Conservation (phyloP, 2,797 vertebrate species). For the Galago senegalensis region DNA sequence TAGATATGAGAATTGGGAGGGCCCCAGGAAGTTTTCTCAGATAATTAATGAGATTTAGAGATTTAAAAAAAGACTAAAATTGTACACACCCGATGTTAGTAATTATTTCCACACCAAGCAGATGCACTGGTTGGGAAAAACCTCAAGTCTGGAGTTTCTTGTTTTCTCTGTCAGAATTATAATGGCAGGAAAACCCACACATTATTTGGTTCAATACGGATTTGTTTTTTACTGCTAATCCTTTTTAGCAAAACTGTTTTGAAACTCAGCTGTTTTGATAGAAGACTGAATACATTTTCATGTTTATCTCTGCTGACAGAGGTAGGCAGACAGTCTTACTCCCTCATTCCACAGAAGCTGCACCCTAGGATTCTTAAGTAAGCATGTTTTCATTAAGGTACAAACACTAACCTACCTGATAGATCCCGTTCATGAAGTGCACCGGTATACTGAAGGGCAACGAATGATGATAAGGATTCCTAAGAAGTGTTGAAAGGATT, state of each 20-base stretch:
- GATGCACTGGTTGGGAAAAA: not conserved
- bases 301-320: not conserved
- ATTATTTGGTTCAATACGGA: not conserved
- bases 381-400: not conserved
- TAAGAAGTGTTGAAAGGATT: conserved; percentile 97
- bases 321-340: not conserved
- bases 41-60: conserved; percentile 23
- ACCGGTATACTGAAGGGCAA: conserved; percentile 98
- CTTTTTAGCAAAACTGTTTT: conserved; percentile 49
- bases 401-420: conserved; percentile 92
- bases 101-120: not conserved
- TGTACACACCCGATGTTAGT: not conserved
- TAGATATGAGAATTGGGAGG: not conserved
- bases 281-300: not conserved
- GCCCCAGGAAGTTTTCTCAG: not conserved
- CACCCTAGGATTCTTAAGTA: not conserved
- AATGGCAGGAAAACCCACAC: not conserved
- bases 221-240: not conserved
- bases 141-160: not conserved
- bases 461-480: conserved; percentile 98
- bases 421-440: conserved; percentile 98
- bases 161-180: conserved; percentile 17
- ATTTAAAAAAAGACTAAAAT: conserved; percentile 13
- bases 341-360: not conserved
- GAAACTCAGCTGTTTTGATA: conserved; percentile 23